These are phyloP conservation scores for Scolopax bukidnonensis DNA, from an alignment of 2,797 vertebrate genomes.

Conservation along the genomic window DNA sequence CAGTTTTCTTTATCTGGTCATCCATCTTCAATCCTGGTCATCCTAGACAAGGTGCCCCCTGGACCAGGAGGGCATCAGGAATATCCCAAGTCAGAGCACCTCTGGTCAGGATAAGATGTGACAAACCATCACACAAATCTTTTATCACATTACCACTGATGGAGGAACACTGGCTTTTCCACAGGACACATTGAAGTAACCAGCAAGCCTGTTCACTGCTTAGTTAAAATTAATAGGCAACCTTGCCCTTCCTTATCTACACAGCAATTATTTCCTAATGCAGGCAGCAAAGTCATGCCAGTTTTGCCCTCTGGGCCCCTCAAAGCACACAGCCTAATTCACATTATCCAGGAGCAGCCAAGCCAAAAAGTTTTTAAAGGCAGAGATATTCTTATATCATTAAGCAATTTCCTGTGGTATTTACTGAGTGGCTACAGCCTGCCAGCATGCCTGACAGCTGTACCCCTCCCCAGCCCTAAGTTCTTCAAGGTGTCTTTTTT, in stretches of 20 bases:
- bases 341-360: not conserved
- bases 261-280: conserved; percentile 35
- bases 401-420: conserved; percentile 66
- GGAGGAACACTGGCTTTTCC: not conserved
- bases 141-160: not conserved
- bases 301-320: conserved; percentile 39
- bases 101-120: rapidly evolving
- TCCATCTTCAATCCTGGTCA: not conserved
- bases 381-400: conserved; percentile 50
- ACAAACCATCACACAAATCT: not conserved
- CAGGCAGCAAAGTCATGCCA: conserved; percentile 30
- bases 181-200: not conserved
- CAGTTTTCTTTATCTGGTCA: not conserved
- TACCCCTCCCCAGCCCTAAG: not conserved
- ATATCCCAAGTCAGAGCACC: not conserved
- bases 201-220: not conserved
- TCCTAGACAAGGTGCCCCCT: not conserved
- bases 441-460: not conserved
- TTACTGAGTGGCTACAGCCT: conserved; percentile 21
- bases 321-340: not conserved
- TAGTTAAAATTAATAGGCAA: conserved; percentile 42
- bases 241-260: conserved; percentile 40
- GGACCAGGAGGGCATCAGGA: not conserved
- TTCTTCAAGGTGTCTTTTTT: not conserved
- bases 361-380: conserved; percentile 29